Evolutionary conservation across 2,797 vertebrate genomes (phyloP), one percentile per base, ranked within the genome.

Genomic region (Onychomys leucogaster): DNA sequence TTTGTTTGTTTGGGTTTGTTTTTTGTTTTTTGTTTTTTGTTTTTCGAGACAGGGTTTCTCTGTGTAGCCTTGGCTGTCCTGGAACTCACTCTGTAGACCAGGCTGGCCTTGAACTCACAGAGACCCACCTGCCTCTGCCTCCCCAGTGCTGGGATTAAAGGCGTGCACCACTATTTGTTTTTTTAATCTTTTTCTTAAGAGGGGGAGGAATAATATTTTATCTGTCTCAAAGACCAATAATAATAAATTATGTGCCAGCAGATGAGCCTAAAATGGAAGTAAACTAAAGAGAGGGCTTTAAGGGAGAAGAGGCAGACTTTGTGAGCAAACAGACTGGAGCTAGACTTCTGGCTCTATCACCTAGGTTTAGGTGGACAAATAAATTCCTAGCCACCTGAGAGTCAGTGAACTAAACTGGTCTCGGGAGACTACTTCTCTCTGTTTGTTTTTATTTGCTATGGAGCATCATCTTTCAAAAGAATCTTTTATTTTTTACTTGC

Each of bases 211-310:
- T 10, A 81, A 32, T 90, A 94, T 94, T 90, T 92, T 77, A 76
- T 87, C 10, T 65, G n/a, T 94, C 57, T 89, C 37, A 86, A 13
- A 71, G 89, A 69, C 90, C 63, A 95, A 73, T 27, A 86, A 86
- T 90, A 93, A 83, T 89, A 82, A 89, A 43, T 76, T 12, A 46
- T 37, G 23, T 92, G 65, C 59, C 55, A 81, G 19, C 52, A 89
- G 63, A 55, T 77, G 32, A 46, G n/a, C 76, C 80, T 95, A 67
- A 96, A 93, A 73, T 83, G 61, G 92, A 81, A 82, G 57, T 78
- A 41, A 91, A n/a, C 29, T 73, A 55, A 52, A 52, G 90, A 92
- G 65, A 17, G 7, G 37, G 37, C 52, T 52, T 52, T 52, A 2
- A 32, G 41, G 49, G 57, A 77, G 82, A 94, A 95, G 67, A 82